phyloP scores from a whole-genome alignment of 2,888 invertebrate species.

The Macrophya alboannulata region DNA sequence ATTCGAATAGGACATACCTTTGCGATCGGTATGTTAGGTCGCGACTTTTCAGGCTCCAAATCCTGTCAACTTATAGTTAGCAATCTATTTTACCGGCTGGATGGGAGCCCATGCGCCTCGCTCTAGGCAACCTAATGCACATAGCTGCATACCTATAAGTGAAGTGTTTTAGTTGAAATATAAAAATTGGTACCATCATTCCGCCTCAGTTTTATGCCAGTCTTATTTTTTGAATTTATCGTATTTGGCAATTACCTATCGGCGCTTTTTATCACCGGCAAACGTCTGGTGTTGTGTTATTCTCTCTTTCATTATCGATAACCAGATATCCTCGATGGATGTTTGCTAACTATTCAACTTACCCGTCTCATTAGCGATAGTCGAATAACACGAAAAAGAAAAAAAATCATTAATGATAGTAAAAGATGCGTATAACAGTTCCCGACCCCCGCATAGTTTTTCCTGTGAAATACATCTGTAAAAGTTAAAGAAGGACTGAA shows the following conservation, averaged over 20 bases:
- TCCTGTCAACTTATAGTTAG: too few species aligned
- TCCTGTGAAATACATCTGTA: neutral
- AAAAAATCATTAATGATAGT: neutral
- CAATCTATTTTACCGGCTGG: neutral
- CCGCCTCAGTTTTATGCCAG: neutral
- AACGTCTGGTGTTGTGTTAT: neutral
- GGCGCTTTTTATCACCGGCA: neutral
- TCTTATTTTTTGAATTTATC: neutral
- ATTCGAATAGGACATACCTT: too few species aligned
- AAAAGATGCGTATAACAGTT: neutral
- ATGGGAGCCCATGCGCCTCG: neutral
- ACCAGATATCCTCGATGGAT: neutral
- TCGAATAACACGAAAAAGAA: neutral
- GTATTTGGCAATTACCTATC: neutral
- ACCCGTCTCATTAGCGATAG: neutral
- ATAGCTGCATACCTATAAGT: neutral
- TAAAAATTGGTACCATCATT: neutral
- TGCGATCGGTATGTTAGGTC: neutral
- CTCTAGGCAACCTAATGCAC: conserved; percentile 2
- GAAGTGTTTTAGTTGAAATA: neutral
- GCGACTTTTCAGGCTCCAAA: neutral
- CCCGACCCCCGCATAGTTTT: conserved; percentile 12
- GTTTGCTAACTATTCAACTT: neutral
- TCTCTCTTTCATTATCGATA: neutral
- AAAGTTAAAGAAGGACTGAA: neutral